Conservation (phyloP, 1,140 invertebrate genomes). For the Tigriopus japonicus region DNA sequence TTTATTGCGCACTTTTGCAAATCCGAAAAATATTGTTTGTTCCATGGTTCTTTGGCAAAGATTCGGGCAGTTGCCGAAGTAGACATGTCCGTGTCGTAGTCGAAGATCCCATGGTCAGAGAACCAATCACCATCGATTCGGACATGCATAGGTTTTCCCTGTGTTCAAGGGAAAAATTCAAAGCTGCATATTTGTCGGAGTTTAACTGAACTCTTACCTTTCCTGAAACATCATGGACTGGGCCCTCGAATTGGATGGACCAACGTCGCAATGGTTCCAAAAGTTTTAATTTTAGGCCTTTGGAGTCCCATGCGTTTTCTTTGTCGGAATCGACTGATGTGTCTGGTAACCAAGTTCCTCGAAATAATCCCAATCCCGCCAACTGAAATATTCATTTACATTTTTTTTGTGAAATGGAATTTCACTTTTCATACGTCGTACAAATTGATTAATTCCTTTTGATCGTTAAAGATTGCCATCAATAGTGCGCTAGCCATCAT, state of each 20-base stretch:
- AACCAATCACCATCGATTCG: background rate
- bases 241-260: background rate
- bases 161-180: too few relatives aligned
- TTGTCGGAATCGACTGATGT: too few relatives aligned
- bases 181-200: too few relatives aligned
- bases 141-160: background rate
- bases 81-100: background rate
- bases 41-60: background rate
- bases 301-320: too few relatives aligned
- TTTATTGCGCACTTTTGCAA: background rate
- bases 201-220: background rate
- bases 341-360: too few relatives aligned
- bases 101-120: background rate
- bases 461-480: too few relatives aligned
- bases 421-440: too few relatives aligned
- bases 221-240: background rate
- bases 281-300: background rate
- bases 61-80: background rate
- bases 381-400: too few relatives aligned
- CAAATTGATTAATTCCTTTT: too few relatives aligned
- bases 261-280: background rate
- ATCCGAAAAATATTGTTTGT: background rate
- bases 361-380: too few relatives aligned
- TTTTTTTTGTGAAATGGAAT: too few relatives aligned
- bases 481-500: too few relatives aligned